Base-by-base conservation (phyloP, 2,797 vertebrate genomes). In the Hydrophis major region DNA sequence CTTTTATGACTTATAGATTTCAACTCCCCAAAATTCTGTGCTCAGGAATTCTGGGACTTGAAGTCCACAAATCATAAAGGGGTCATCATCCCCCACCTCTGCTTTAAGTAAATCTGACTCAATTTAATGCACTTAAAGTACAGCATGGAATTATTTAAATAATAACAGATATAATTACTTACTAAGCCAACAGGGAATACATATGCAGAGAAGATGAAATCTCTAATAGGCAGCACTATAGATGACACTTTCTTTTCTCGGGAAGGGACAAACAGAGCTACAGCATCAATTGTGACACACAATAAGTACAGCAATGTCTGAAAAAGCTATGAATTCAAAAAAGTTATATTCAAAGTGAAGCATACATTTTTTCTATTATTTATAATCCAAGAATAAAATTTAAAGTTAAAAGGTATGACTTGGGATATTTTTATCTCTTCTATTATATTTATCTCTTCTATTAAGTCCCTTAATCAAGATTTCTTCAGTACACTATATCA, bases 161-260 rank as follows among this genome's bases (percentile, higher is more conserved):
- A 59, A 88, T 59, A 89, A 86, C 27, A 87, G 69, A 11, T 91
- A 74, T 18, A 59, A 93, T 86, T 78, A 93, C 97, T 96, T 93
- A 96, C 96, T 53, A 93, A 93, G 37, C 96, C 97, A 28, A 92
- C 0, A 0, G 97, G 98, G 93, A 98, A 97, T 1, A 93, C 95
- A 11, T 95, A 88, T 55, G 91, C 92, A 4, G 94, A 28, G 16
- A 95, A 97, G 57, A 96, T 63, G 74, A 86, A 92, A 91, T 97
- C 96, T 88, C 95, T 91, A 27, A 90, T 28, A 57, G 89, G 89
- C 66, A 87, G 60, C 25, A 92, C 2, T 14, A 53, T 28, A 37
- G 59, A 42, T 86, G 92, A 90, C 2, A 94, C 6, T 47, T 12
- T 57, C 56, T 83, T 91, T 42, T 60, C 93, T 90, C 87, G 92